Evolutionary conservation across 1,140 invertebrate species (phyloP).

Genomic region (Carposina sasakii): DNA sequence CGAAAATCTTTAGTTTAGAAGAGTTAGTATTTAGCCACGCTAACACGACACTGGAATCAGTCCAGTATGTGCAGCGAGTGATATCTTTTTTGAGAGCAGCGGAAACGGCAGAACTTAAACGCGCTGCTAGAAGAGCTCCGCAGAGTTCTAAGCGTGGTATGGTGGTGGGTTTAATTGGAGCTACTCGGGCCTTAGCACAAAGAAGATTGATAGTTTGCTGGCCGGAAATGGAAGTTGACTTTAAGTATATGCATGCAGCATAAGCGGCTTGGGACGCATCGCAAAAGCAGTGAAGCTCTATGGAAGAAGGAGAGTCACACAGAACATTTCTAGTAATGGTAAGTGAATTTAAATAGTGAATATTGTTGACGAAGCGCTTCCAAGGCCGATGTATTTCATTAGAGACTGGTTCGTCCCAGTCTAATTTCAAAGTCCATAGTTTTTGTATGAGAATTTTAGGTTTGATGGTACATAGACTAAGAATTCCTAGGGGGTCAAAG

Average conservation of each 20-base stretch:
- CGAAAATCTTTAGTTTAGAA: slow-evolving; percentile 33
- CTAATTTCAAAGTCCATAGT: not conserved
- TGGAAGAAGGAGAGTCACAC: not conserved
- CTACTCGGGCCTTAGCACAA: slow-evolving; percentile 33
- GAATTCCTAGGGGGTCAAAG: not conserved
- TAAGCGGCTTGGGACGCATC: not conserved
- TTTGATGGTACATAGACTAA: not conserved
- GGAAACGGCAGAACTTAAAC: slow-evolving; percentile 16
- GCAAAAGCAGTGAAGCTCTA: not conserved
- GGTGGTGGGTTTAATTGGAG: slow-evolving; percentile 31
- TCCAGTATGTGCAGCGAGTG: not conserved
- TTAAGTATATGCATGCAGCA: not conserved
- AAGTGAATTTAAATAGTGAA: not conserved
- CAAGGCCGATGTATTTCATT: not conserved
- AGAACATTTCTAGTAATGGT: not conserved
- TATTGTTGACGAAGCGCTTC: not conserved
- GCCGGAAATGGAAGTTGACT: not conserved
- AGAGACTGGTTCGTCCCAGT: not conserved
- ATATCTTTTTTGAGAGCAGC: not conserved
- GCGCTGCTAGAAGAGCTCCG: slow-evolving; percentile 22
- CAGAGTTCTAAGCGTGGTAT: slow-evolving; percentile 37
- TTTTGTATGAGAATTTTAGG: slow-evolving; percentile 1
- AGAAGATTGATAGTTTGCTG: not conserved
- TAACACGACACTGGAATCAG: not conserved
- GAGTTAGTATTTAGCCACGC: slow-evolving; percentile 34